Evolutionary conservation across 1,140 invertebrate genomes (phyloP).

Genomic region (Liolophura sinensis): DNA sequence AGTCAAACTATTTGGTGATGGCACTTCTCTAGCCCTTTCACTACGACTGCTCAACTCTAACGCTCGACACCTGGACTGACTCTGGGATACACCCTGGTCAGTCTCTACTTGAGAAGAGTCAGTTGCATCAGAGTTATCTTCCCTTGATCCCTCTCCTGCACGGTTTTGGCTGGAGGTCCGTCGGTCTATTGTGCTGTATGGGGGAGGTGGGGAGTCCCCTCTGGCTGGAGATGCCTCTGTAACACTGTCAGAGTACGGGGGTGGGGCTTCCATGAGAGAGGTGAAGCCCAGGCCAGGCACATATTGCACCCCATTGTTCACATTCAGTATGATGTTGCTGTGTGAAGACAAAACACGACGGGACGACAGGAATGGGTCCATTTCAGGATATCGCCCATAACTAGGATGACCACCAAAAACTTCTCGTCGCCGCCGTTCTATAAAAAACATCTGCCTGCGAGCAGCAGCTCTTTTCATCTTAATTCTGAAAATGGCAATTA

Average conservation of each 20-base stretch:
- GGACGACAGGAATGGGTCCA: conserved; percentile 41
- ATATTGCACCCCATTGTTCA: conserved; percentile 51
- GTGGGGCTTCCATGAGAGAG: conserved; percentile 33
- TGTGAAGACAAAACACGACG: conserved; percentile 4
- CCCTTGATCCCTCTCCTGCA: too few relatives aligned
- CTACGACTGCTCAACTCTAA: too few relatives aligned
- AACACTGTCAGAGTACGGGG: conserved; percentile 46
- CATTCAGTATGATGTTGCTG: conserved; percentile 49
- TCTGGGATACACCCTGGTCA: too few relatives aligned
- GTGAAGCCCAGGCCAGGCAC: conserved; percentile 34
- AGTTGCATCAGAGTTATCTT: too few relatives aligned
- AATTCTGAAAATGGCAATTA: conserved; percentile 45
- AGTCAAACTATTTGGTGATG: too few relatives aligned
- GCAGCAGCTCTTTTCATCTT: conserved; percentile 41
- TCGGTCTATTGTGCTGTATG: conserved; percentile 51
- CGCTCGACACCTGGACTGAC: too few relatives aligned
- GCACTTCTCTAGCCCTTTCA: too few relatives aligned
- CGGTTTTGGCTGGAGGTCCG: neutral
- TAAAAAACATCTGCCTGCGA: conserved; percentile 8
- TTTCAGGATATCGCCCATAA: conserved; percentile 19
- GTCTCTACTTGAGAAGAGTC: too few relatives aligned
- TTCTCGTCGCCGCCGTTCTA: too few relatives aligned
- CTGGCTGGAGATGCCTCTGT: conserved; percentile 14
- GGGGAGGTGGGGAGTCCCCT: conserved; percentile 35
- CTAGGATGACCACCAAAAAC: too few relatives aligned